Conservation (phyloP, 1,140 invertebrate species). For the Aphaenogaster rudis region DNA sequence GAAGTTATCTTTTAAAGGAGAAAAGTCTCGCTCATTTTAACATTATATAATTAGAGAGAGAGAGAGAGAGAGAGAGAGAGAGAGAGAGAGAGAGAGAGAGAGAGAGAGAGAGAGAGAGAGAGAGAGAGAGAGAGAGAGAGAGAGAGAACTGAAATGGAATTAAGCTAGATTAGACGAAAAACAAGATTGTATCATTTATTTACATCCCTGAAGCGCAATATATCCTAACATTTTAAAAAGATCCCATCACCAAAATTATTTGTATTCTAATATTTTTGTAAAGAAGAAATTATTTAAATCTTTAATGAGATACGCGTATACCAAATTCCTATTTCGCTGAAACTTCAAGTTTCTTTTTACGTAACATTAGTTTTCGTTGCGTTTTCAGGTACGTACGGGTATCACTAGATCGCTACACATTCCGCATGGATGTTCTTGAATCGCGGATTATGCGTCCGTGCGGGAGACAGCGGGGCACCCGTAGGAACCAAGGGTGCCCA, state of each 20-base stretch:
- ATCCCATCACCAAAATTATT: neutral
- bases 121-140: no score
- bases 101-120: no score
- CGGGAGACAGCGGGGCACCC: constrained; percentile 50
- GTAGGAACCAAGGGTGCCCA: constrained; percentile 52
- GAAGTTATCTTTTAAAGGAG: neutral
- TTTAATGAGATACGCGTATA: neutral
- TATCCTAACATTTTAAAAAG: no score
- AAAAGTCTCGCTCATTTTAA: neutral
- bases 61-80: no score
- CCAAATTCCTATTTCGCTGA: no score
- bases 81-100: no score
- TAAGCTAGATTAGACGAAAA: neutral
- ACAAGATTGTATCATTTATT: neutral
- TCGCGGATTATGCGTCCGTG: constrained; percentile 37
- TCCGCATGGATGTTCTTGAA: constrained; percentile 53
- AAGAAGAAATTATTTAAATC: neutral
- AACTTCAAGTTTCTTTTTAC: neutral
- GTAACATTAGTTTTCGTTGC: constrained; percentile 6
- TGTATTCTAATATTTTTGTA: neutral
- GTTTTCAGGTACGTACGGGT: neutral
- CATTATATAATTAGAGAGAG: neutral
- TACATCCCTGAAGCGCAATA: neutral
- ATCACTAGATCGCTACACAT: constrained; percentile 46
- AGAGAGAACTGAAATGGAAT: neutral